phyloP scores from a whole-genome alignment of 1,140 invertebrate genomes.

The Aplysia californica region DNA sequence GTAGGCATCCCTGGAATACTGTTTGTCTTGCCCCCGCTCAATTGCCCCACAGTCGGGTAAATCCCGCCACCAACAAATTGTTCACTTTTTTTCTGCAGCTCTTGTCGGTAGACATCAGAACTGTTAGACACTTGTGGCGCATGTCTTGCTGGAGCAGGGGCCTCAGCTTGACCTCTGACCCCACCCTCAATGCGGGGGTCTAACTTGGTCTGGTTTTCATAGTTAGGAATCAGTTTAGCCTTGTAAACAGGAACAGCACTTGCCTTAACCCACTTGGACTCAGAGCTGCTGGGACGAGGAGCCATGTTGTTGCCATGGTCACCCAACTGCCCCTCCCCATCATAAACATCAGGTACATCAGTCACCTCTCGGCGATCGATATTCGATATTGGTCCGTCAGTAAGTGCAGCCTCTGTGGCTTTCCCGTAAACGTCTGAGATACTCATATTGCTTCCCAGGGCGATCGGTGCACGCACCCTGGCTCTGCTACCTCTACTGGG shows the following conservation, averaged over 20 bases:
- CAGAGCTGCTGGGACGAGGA: slow-evolving; percentile 4
- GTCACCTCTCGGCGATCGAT: not conserved
- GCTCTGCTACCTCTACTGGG: slow-evolving; percentile 10
- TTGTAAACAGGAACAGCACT: slow-evolving; percentile 44
- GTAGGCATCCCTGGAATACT: not conserved
- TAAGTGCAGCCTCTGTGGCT: not conserved
- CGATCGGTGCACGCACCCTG: slow-evolving; percentile 42
- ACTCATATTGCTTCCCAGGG: slow-evolving; percentile 46
- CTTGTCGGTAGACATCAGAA: slow-evolving; percentile 33
- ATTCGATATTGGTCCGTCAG: not conserved
- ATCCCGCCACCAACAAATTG: slow-evolving; percentile 24
- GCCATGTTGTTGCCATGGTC: not conserved
- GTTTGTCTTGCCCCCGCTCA: not conserved
- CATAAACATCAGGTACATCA: no score
- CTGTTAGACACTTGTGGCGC: slow-evolving; percentile 27
- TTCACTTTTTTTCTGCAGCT: slow-evolving; percentile 40
- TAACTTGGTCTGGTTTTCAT: slow-evolving; percentile 44
- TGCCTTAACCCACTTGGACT: slow-evolving; percentile 36
- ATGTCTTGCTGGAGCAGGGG: not conserved
- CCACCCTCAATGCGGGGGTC: slow-evolving; percentile 35
- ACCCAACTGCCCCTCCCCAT: no score
- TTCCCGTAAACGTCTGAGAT: slow-evolving; percentile 43
- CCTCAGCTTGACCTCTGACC: slow-evolving; percentile 33
- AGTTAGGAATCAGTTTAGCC: slow-evolving; percentile 46
- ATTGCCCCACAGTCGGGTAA: not conserved